A percentile compares a stretch with the other conserved stretches of the same genome.
phyloP scores from a whole-genome alignment of 2,888 invertebrate genomes.

The Actias luna region DNA sequence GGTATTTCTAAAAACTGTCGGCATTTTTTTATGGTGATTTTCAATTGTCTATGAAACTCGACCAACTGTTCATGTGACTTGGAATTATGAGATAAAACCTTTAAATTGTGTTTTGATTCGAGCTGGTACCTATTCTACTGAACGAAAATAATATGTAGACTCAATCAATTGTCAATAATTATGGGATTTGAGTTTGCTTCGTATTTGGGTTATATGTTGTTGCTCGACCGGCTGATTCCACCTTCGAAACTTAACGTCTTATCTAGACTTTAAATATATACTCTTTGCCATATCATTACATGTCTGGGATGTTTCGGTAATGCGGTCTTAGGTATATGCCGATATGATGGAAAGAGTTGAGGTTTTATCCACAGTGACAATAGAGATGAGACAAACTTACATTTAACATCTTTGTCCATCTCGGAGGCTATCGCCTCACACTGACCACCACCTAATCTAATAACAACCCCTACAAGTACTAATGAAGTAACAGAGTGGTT shows the following conservation, averaged over 20 bases:
- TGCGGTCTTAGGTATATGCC: no score
- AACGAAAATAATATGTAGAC: background rate
- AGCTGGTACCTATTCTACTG: background rate
- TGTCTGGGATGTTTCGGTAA: no score
- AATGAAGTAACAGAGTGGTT: no score
- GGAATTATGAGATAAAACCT: constrained; percentile 5
- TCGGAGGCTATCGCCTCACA: no score
- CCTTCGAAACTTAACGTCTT: background rate
- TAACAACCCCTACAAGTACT: no score
- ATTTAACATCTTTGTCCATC: no score
- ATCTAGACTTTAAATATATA: no score
- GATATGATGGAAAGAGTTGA: no score
- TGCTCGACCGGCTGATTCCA: background rate
- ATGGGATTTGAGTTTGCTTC: background rate
- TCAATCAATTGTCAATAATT: background rate
- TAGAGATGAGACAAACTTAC: no score
- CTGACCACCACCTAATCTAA: no score
- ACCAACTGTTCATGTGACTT: constrained; percentile 55
- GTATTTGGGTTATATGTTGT: background rate
- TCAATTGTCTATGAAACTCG: constrained; percentile 25
- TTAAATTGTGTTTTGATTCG: background rate
- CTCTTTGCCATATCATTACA: no score
- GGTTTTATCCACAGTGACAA: no score
- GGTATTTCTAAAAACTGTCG: constrained; percentile 16
- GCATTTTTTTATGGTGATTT: constrained; percentile 21